These are phyloP conservation scores for Drosophila colorata DNA, from an alignment of 2,888 invertebrate genomes.

Conservation along the genomic window DNA sequence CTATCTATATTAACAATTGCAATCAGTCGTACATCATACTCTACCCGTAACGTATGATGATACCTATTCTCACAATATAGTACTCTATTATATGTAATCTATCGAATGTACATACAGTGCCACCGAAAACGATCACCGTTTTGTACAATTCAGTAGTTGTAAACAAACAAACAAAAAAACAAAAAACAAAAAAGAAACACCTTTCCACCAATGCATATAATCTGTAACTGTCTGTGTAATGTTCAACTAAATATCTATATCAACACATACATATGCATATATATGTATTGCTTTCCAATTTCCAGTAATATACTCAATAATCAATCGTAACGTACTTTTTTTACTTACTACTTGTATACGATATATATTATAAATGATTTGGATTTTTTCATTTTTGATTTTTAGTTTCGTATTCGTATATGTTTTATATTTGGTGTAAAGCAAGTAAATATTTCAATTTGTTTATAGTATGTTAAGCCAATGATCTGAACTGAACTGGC, in stretches of 20 bases:
- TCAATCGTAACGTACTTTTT: constrained; percentile 11
- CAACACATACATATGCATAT: constrained; percentile 46
- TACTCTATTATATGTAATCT: constrained; percentile 30
- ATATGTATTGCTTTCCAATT: constrained; percentile 39
- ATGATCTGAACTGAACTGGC: constrained; percentile 11
- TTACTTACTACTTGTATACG: constrained; percentile 6
- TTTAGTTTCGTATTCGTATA: constrained; percentile 3
- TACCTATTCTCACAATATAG: constrained; percentile 22
- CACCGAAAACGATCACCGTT: no score
- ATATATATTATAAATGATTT: constrained; percentile 5
- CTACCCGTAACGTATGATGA: constrained; percentile 23
- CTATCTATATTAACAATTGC: constrained; percentile 18
- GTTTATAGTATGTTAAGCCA: constrained; percentile 7
- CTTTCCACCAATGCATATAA: constrained; percentile 21
- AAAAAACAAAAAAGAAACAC: constrained; percentile 32
- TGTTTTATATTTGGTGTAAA: constrained; percentile 1
- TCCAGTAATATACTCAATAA: constrained; percentile 29
- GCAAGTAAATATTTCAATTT: constrained; percentile 9
- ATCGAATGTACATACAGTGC: constrained; percentile 42
- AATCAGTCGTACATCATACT: constrained; percentile 30
- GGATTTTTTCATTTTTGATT: constrained; percentile 3
- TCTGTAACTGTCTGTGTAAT: constrained; percentile 28
- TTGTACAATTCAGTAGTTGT: constrained; percentile 52
- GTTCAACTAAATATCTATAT: constrained; percentile 15
- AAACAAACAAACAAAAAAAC: no score